Evolutionary conservation across 1,140 invertebrate species (phyloP).

Genomic region (Laupala kohalensis): DNA sequence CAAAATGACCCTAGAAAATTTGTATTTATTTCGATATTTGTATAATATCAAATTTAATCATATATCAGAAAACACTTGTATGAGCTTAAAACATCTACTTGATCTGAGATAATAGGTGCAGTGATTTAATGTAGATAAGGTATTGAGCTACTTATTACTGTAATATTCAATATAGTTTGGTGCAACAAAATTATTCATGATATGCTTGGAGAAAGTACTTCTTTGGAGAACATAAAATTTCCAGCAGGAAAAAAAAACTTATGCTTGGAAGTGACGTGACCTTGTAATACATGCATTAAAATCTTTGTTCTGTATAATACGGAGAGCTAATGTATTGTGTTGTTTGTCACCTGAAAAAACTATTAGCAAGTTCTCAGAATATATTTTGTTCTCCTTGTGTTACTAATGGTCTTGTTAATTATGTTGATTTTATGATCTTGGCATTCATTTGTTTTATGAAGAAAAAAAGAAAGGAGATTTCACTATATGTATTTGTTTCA

Average conservation of each 20-base stretch:
- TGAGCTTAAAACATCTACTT: not conserved
- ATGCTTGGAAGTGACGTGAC: too few species aligned
- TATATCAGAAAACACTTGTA: not conserved
- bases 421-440: too few species aligned
- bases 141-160: not conserved
- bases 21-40: not conserved
- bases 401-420: too few species aligned
- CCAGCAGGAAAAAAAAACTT: too few species aligned
- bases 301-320: not conserved
- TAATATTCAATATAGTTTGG: not conserved
- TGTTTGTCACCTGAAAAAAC: too few species aligned
- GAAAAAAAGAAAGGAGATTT: not conserved
- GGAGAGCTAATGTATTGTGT: too few species aligned
- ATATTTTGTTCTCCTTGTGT: too few species aligned
- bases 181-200: not conserved
- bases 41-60: not conserved
- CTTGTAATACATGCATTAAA: not conserved
- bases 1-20: not conserved
- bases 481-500: not conserved
- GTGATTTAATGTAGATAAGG: not conserved
- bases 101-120: not conserved
- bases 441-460: too few species aligned
- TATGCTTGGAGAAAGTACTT: not conserved
- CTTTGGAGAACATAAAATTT: too few species aligned
- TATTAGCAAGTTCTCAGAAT: too few species aligned